Percentiles rank a stretch among this genome's conserved stretches.
These are phyloP conservation scores for Oryzias sinensis DNA, from an alignment of 2,797 vertebrate genomes.

Conservation along the genomic window DNA sequence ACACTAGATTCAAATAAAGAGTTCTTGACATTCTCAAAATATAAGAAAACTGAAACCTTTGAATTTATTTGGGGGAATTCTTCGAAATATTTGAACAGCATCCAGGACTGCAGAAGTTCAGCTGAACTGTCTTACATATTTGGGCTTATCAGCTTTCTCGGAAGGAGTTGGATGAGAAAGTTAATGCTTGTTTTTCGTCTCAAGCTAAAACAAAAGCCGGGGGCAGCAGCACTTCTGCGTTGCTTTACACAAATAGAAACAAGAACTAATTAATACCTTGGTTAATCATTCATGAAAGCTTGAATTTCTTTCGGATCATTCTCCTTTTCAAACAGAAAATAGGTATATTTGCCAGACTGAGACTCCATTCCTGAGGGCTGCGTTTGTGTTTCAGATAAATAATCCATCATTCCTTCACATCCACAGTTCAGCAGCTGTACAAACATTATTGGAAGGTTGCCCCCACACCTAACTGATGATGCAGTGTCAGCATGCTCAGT, in stretches of 20 bases:
- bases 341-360: not conserved
- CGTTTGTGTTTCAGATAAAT: slow-evolving; percentile 6
- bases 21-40: too few species aligned
- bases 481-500: not conserved
- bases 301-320: not conserved
- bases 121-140: not conserved
- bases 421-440: slow-evolving; percentile 29
- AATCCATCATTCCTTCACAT: slow-evolving; percentile 12
- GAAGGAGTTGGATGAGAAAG: not conserved
- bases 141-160: not conserved
- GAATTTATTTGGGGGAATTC: too few species aligned
- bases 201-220: not conserved
- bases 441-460: slow-evolving; percentile 31
- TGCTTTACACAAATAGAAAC: not conserved
- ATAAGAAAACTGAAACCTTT: too few species aligned
- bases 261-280: not conserved
- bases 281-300: not conserved
- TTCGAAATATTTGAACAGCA: too few species aligned
- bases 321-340: slow-evolving; percentile 1
- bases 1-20: too few species aligned
- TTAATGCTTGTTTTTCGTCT: not conserved
- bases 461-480: slow-evolving; percentile 22
- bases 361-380: slow-evolving; percentile 5
- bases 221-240: not conserved
- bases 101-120: too few species aligned